Conservation (phyloP, 2,888 invertebrate genomes). For the Lasioglossum morio region DNA sequence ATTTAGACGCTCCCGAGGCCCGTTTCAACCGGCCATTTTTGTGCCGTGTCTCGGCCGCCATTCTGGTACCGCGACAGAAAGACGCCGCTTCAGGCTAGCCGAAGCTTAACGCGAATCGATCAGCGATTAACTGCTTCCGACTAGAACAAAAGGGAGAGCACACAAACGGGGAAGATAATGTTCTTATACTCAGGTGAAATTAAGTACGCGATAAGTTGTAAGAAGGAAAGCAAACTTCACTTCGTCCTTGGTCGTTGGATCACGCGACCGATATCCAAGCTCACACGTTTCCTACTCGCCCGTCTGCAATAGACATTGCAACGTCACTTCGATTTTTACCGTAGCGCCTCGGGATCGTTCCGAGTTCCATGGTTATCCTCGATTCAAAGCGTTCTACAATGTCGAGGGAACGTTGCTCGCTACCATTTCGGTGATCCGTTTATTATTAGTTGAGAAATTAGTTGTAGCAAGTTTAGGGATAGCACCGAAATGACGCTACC, state of each 20-base stretch:
- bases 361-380: background rate
- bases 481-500: background rate
- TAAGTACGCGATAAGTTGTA: constrained; percentile 50
- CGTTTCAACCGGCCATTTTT: background rate
- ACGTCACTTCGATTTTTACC: background rate
- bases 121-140: constrained; percentile 50
- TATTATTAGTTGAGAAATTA: background rate
- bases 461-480: background rate
- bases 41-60: background rate
- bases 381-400: background rate
- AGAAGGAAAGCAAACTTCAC: constrained; percentile 47
- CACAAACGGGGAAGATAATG: constrained; percentile 39
- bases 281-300: background rate
- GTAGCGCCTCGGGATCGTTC: constrained; percentile 9
- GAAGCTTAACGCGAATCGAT: constrained; percentile 48
- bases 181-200: constrained; percentile 65
- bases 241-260: constrained; percentile 50
- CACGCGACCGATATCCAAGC: constrained; percentile 29
- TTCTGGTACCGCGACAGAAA: background rate
- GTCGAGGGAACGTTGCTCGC: background rate
- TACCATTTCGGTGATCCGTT: background rate
- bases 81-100: background rate
- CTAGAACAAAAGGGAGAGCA: constrained; percentile 22
- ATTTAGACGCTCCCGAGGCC: background rate
- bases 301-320: background rate